A percentile compares a stretch with the other conserved stretches of the same genome.
These are phyloP conservation scores for Trichogramma pretiosum DNA, from an alignment of 1,140 invertebrate genomes.

Conservation along the genomic window DNA sequence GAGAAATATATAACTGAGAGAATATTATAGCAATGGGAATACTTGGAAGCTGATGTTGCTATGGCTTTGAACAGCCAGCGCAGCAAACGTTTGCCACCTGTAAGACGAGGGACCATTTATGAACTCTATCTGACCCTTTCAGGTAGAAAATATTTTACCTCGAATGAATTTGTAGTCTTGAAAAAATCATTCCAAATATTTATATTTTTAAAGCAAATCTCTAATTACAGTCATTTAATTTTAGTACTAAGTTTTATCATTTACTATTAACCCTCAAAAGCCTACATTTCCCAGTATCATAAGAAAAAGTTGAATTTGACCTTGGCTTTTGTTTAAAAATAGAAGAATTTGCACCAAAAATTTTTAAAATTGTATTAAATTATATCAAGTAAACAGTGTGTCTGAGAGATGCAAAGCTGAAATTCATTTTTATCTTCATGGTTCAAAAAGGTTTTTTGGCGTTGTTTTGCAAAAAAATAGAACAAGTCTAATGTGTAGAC, in stretches of 20 bases:
- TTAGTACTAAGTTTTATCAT: slow-evolving; percentile 14
- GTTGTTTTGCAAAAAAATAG: too few species aligned
- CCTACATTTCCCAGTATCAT: slow-evolving; percentile 3
- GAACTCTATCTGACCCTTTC: slow-evolving; percentile 79
- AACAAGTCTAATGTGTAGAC: too few species aligned
- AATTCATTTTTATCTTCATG: too few species aligned
- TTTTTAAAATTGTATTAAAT: too few species aligned
- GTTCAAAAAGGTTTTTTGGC: too few species aligned
- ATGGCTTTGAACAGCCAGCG: slow-evolving; percentile 63
- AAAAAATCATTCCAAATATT: too few species aligned
- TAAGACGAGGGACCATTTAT: slow-evolving; percentile 72
- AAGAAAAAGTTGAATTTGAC: too few species aligned
- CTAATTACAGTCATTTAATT: slow-evolving; percentile 17
- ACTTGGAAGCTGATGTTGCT: slow-evolving; percentile 64
- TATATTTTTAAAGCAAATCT: slow-evolving; percentile 10
- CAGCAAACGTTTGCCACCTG: slow-evolving; percentile 71
- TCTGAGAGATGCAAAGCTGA: too few species aligned
- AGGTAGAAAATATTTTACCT: slow-evolving; percentile 54
- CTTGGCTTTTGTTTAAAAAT: neutral
- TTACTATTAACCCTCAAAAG: slow-evolving; percentile 16
- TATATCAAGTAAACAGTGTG: too few species aligned
- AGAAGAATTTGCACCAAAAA: too few species aligned
- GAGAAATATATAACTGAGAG: slow-evolving; percentile 34
- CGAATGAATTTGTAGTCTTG: slow-evolving; percentile 28
- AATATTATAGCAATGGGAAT: slow-evolving; percentile 49